These are phyloP conservation scores for Lepidotrigona ventralis DNA, from an alignment of 1,140 invertebrate species.

Conservation along the genomic window DNA sequence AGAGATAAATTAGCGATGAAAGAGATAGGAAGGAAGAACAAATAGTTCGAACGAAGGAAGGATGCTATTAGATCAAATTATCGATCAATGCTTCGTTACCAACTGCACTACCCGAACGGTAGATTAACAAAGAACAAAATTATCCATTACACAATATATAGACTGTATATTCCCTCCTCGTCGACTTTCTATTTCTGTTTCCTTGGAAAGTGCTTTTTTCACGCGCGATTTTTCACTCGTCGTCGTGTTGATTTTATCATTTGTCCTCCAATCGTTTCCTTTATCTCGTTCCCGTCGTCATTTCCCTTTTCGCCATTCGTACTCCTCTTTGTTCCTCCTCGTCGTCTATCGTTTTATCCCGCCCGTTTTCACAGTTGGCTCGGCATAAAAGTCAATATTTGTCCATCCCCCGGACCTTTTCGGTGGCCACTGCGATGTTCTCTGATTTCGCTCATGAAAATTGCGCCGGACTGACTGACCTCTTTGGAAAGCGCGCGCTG, in stretches of 20 bases:
- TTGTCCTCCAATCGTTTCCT: neutral
- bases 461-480: conserved; percentile 57
- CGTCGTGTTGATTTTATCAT: conserved; percentile 47
- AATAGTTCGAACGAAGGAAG: neutral
- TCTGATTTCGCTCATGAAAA: conserved; percentile 64
- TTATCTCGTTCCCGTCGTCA: conserved; percentile 21
- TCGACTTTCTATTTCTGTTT: neutral
- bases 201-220: neutral
- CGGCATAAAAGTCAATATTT: conserved; percentile 72
- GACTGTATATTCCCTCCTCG: too few species aligned
- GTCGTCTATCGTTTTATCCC: conserved; percentile 55
- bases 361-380: conserved; percentile 33
- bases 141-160: too few species aligned
- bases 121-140: too few species aligned
- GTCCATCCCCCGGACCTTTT: conserved; percentile 50
- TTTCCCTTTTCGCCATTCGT: conserved; percentile 32
- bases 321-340: conserved; percentile 22
- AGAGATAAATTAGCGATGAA: conserved; percentile 46
- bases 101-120: too few species aligned
- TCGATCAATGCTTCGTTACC: conserved; percentile 6
- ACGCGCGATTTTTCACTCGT: conserved; percentile 35
- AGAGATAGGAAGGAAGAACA: neutral
- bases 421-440: conserved; percentile 57
- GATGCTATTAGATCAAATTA: neutral
- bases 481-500: conserved; percentile 18